Conservation (phyloP, 2,113 vertebrate species). For the Bubalus kerabau region DNA sequence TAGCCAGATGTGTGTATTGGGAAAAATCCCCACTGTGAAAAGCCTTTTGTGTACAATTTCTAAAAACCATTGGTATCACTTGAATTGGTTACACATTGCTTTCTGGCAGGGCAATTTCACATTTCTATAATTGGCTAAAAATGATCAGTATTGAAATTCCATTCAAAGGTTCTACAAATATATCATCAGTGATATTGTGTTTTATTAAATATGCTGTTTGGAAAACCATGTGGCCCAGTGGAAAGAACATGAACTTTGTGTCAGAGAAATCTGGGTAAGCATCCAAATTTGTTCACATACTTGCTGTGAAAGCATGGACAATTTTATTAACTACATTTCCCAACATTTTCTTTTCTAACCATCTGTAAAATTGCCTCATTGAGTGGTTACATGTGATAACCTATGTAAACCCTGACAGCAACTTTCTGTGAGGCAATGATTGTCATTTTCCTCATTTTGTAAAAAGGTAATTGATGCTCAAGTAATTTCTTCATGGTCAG, state of each 20-base stretch:
- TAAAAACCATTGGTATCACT: slow-evolving; percentile 60
- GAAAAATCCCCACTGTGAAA: slow-evolving; percentile 61
- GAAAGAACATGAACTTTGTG: slow-evolving; percentile 18
- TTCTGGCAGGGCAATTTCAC: slow-evolving; percentile 51
- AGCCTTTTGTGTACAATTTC: slow-evolving; percentile 68
- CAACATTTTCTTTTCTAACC: not conserved
- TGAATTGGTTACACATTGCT: slow-evolving; percentile 65
- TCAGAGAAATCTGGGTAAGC: not conserved
- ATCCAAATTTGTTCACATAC: not conserved
- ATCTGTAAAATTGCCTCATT: not conserved
- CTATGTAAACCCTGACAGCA: not conserved
- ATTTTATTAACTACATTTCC: not conserved
- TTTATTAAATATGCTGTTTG: slow-evolving; percentile 55
- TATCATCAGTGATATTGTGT: slow-evolving; percentile 53
- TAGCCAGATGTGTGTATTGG: slow-evolving; percentile 68
- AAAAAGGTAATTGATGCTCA: not conserved
- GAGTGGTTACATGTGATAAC: not conserved
- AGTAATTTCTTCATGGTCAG: not conserved
- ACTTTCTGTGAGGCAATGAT: not conserved
- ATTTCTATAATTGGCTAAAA: slow-evolving; percentile 55
- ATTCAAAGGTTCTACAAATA: slow-evolving; percentile 60
- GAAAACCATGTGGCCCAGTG: not conserved
- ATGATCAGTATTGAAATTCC: slow-evolving; percentile 41
- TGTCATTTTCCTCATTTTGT: not conserved
- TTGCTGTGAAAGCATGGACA: not conserved